phyloP scores from a whole-genome alignment of 1,140 invertebrate species.

The Zophobas atratus region DNA sequence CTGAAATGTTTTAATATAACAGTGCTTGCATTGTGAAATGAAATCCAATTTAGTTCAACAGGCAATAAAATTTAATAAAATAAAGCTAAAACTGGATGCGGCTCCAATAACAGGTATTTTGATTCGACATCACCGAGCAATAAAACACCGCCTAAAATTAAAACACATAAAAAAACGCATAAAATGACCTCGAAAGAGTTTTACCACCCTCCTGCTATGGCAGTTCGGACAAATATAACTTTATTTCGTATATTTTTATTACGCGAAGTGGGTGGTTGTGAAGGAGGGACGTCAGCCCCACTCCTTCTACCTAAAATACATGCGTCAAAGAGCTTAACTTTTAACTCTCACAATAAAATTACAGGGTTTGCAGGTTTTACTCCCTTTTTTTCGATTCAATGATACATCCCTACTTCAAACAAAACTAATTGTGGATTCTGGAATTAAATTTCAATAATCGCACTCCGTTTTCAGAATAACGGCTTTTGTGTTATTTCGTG shows the following conservation, averaged over 20 bases:
- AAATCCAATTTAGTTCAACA: conserved; percentile 5
- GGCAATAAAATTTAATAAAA: conserved; percentile 1
- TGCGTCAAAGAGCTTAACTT: conserved; percentile 8
- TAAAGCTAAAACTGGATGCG: not conserved
- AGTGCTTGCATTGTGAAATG: too few relatives aligned
- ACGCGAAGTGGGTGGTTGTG: not conserved
- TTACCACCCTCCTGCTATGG: conserved; percentile 14
- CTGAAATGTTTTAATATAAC: too few relatives aligned
- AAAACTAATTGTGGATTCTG: conserved; percentile 16
- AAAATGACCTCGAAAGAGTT: conserved; percentile 23
- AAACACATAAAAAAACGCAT: conserved; percentile 18
- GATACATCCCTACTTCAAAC: conserved; percentile 13
- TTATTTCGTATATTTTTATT: conserved; percentile 28
- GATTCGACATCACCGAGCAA: conserved; percentile 7
- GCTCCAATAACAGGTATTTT: conserved; percentile 1
- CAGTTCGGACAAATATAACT: conserved; percentile 14
- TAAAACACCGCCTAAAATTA: conserved; percentile 16
- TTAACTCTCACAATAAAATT: conserved; percentile 9
- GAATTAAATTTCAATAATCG: conserved; percentile 13
- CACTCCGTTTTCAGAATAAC: not conserved
- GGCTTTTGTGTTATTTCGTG: not conserved
- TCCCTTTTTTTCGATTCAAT: conserved; percentile 16
- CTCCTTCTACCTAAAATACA: conserved; percentile 15
- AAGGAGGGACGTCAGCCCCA: not conserved
- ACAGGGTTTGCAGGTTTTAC: conserved; percentile 5